A percentile compares a stretch with the other conserved stretches of the same genome.
These are phyloP conservation scores for Halichoerus grypus DNA, from an alignment of 2,113 vertebrate genomes.

Conservation along the genomic window DNA sequence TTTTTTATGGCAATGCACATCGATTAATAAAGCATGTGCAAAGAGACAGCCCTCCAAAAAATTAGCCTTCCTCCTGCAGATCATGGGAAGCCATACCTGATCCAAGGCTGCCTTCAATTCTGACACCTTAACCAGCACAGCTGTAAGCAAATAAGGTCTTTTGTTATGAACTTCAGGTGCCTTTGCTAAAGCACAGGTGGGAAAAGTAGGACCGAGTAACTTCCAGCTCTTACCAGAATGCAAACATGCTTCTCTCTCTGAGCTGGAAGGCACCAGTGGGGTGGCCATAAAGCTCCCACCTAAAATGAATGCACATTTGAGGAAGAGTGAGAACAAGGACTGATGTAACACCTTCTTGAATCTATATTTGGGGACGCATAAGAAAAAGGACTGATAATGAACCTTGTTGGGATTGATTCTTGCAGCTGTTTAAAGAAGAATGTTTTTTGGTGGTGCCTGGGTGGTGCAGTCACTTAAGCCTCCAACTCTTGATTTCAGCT, in stretches of 20 bases:
- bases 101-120: background rate
- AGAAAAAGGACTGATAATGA: background rate
- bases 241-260: background rate
- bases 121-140: slow-evolving; percentile 9
- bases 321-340: background rate
- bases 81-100: slow-evolving; percentile 13
- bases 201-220: background rate
- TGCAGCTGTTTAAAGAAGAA: slow-evolving; percentile 26
- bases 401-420: background rate
- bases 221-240: background rate
- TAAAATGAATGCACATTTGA: background rate
- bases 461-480: background rate
- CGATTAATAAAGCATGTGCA: slow-evolving; percentile 61
- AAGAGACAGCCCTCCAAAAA: slow-evolving; percentile 65
- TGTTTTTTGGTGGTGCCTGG: background rate
- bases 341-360: background rate
- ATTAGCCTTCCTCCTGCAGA: slow-evolving; percentile 26
- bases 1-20: slow-evolving; percentile 46
- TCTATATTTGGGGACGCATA: background rate
- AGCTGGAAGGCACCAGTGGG: background rate
- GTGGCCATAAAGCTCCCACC: background rate
- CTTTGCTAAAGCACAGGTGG: background rate
- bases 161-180: background rate
- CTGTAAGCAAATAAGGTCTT: background rate
- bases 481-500: background rate